Conservation (phyloP, 2,888 invertebrate species). For the Mesoligia furuncula region DNA sequence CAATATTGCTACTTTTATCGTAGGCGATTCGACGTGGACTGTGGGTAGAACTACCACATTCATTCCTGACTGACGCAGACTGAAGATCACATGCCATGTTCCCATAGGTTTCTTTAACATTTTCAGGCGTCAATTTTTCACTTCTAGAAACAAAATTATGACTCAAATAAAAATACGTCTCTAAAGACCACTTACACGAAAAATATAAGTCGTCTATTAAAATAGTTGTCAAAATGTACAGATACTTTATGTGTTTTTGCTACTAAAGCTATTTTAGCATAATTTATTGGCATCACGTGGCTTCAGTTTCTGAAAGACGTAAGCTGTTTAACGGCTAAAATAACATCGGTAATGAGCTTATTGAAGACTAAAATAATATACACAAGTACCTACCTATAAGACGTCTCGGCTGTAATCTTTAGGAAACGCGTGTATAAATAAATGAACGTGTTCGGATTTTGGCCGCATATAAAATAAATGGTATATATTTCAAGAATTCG, state of each 20-base stretch:
- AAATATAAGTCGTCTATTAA: neutral
- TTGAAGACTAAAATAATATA: constrained; percentile 37
- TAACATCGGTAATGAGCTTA: constrained; percentile 50
- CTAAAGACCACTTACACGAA: neutral
- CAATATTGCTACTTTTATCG: neutral
- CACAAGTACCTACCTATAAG: neutral
- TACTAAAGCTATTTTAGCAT: constrained; percentile 49
- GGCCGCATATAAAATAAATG: neutral
- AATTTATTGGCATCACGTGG: constrained; percentile 57
- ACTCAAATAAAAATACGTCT: neutral
- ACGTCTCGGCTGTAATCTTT: neutral
- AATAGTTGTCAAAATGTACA: constrained; percentile 23
- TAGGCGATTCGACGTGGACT: constrained; percentile 1
- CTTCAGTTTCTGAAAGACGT: constrained; percentile 43
- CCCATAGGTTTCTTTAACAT: constrained; percentile 15
- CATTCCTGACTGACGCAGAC: constrained; percentile 14
- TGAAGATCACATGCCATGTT: constrained; percentile 15
- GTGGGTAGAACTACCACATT: constrained; percentile 23
- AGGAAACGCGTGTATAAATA: neutral
- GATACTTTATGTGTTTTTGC: constrained; percentile 40
- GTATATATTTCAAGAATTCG: neutral
- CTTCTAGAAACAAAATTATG: neutral
- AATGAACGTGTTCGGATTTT: neutral
- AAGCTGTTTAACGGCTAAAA: constrained; percentile 48
- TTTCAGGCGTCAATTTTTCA: neutral